Evolutionary conservation across 2,888 invertebrate genomes (phyloP), one percentile per base, ranked within the genome.

Genomic region (Callimorpha dominula): DNA sequence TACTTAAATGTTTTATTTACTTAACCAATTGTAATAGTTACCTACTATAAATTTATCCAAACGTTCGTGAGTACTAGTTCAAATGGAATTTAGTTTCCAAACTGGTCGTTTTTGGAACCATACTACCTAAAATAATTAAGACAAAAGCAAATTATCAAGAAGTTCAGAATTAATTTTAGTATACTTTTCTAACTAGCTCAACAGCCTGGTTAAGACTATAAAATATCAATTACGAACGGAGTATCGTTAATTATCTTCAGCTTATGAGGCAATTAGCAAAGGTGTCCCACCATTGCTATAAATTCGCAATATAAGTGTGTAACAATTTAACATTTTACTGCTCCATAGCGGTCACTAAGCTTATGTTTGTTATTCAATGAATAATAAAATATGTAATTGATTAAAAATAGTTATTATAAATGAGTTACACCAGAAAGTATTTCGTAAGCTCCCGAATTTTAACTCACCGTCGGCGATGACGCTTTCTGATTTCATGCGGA

Each of bases 161-260:
- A 46, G 12, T 49, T 49, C 31, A 49, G 20, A 49, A 49, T 65
- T 65, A 65, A 50, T 67, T 42, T n/a, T 42, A 54, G n/a, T 54
- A 20, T 20, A 67, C 40, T 67, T 67, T 54, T 43, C 54, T 54
- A 57, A 46, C 46, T 54, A 14, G 46, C 43, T 68, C 49, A 49
- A 1, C 31, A 31, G 31, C 46, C 46, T 62, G 46, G 46, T 60
- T 12, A 14, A 12, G 17, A 20, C 31, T 31, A 60, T 68, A 49
- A 60, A 68, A 17, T 49, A 62, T 6, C 20, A 17, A 68, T 57
- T 15, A 5, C 5, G 20, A 15, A 17, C 31, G 20, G 31, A 31
- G 5, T 65, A 8, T 14, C 31, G 31, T 65, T 50, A 31, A n/a
- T 15, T 49, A 65, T 50, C 65, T 65, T 50, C 15, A 15, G 9